Evolutionary conservation across 2,113 vertebrate genomes (phyloP).

Genomic region (Microcebus murinus): DNA sequence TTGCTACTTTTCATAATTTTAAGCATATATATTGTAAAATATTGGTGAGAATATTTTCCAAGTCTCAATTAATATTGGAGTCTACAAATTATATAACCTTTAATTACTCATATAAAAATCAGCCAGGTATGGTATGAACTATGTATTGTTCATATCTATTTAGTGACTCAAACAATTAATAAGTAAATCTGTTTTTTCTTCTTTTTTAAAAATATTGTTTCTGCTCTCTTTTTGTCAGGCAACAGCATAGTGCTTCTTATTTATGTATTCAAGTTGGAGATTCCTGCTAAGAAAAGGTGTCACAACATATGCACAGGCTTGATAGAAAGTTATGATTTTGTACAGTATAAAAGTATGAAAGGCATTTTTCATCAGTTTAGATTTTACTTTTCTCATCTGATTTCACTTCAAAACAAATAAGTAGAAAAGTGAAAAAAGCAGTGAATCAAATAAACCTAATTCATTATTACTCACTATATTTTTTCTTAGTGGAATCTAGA

Average conservation of each 20-base stretch:
- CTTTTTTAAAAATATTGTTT: background rate
- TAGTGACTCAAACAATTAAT: background rate
- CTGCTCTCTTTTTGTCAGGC: background rate
- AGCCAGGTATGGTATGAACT: background rate
- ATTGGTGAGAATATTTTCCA: background rate
- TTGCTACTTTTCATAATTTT: background rate
- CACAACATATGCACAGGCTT: background rate
- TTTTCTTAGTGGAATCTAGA: background rate
- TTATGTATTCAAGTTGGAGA: background rate
- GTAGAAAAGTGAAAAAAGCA: background rate
- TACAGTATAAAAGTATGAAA: conserved; percentile 12
- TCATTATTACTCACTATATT: background rate
- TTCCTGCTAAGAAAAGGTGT: background rate
- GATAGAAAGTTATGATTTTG: conserved; percentile 8
- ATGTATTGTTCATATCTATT: background rate
- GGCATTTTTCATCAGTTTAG: conserved; percentile 38
- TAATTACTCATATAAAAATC: background rate
- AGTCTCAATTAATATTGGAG: background rate
- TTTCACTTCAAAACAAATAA: conserved; percentile 38
- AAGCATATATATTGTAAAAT: background rate
- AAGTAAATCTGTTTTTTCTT: background rate
- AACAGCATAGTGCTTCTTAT: background rate
- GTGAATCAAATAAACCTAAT: conserved; percentile 32
- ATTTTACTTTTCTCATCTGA: conserved; percentile 49
- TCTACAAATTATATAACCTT: background rate